Conservation (phyloP, 1,140 invertebrate genomes). For the Sesamia nonagrioides region DNA sequence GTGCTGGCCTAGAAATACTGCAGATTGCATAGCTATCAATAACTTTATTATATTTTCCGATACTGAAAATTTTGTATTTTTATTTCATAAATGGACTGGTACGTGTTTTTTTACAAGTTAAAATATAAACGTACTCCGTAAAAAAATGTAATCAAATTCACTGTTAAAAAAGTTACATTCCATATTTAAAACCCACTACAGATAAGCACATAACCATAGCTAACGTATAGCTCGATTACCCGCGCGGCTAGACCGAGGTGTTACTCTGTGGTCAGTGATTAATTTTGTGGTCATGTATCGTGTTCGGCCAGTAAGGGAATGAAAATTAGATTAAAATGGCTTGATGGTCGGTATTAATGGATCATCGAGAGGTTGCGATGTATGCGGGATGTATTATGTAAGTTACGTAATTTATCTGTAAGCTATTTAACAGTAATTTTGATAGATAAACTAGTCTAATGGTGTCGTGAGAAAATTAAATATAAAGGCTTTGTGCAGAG, state of each 20-base stretch:
- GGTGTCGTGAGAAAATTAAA: background rate
- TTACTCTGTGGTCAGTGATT: constrained; percentile 37
- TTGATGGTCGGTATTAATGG: constrained; percentile 13
- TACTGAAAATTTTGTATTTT: too few species aligned
- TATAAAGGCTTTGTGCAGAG: too few species aligned
- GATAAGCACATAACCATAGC: background rate
- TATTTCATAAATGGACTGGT: too few species aligned
- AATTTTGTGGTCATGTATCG: constrained; percentile 41
- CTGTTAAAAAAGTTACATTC: background rate
- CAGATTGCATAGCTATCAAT: too few species aligned
- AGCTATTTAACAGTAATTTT: background rate
- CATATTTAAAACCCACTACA: background rate
- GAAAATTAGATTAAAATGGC: constrained; percentile 41
- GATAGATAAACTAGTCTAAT: background rate
- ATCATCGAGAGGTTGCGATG: background rate
- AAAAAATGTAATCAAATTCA: too few species aligned
- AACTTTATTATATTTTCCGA: too few species aligned
- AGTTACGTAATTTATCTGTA: background rate
- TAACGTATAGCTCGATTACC: constrained; percentile 2
- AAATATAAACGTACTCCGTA: background rate
- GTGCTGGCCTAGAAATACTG: too few species aligned
- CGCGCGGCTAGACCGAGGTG: constrained; percentile 16
- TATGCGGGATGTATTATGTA: background rate
- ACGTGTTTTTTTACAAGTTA: background rate
- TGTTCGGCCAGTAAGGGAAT: constrained; percentile 20